Conservation (phyloP, 2,888 invertebrate species). For the Argynnis bischoffii region DNA sequence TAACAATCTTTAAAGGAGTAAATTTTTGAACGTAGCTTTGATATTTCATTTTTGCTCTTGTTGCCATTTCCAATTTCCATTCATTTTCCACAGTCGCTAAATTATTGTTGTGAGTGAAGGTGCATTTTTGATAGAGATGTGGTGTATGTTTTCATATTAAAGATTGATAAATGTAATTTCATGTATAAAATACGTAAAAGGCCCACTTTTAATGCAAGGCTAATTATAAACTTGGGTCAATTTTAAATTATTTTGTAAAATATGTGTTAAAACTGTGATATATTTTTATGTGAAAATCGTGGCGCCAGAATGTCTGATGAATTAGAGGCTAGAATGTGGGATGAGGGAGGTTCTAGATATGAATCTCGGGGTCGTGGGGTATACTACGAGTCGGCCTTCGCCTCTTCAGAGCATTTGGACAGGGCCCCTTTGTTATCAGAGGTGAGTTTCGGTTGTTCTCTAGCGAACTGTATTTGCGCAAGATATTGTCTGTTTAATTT, state of each 20-base stretch:
- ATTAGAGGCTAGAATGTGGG: slow-evolving; percentile 78
- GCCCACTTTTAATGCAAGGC: background rate
- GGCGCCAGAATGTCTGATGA: slow-evolving; percentile 81
- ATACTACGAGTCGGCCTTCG: slow-evolving; percentile 72
- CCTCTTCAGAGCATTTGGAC: slow-evolving; percentile 73
- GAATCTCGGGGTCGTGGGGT: slow-evolving; percentile 64
- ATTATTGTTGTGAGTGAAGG: slow-evolving; percentile 14
- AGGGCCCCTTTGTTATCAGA: slow-evolving; percentile 74
- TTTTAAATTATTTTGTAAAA: slow-evolving; percentile 26
- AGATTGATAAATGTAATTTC: slow-evolving; percentile 5
- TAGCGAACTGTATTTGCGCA: slow-evolving; percentile 1
- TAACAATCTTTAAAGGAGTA: background rate
- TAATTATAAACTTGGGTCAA: background rate
- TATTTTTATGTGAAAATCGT: slow-evolving; percentile 35
- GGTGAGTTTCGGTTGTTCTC: slow-evolving; percentile 49
- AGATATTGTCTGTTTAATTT: slow-evolving; percentile 11
- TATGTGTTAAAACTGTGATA: slow-evolving; percentile 28
- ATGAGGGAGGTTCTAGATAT: slow-evolving; percentile 69
- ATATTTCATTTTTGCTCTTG: slow-evolving; percentile 3
- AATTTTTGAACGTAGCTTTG: slow-evolving; percentile 12
- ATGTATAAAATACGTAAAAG: background rate
- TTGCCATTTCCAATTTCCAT: background rate
- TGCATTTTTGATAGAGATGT: slow-evolving; percentile 6
- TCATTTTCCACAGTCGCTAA: slow-evolving; percentile 32
- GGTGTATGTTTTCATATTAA: slow-evolving; percentile 23